Percentiles rank a stretch among this genome's conserved stretches.
phyloP scores from a whole-genome alignment of 2,888 invertebrate species.

The Drosophila phalerata region DNA sequence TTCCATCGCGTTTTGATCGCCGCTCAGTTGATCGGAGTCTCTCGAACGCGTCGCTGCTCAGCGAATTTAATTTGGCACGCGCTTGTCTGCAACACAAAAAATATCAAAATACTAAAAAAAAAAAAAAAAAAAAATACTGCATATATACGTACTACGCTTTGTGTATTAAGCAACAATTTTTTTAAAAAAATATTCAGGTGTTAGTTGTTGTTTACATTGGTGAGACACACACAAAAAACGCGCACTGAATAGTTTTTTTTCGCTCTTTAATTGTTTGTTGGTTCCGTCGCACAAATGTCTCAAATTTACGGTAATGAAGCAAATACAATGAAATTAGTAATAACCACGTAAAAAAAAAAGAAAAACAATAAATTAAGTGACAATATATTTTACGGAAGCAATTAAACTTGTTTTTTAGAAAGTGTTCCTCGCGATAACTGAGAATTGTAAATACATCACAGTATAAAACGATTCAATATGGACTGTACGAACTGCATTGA shows the following conservation, averaged over 20 bases:
- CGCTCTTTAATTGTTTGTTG: conserved; percentile 5
- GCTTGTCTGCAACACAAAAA: conserved; percentile 15
- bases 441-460: not conserved
- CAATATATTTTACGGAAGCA: conserved; percentile 26
- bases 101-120: conserved; percentile 6
- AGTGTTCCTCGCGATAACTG: conserved; percentile 16
- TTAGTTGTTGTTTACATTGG: conserved; percentile 21
- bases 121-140: conserved; percentile 10
- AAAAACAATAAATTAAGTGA: conserved; percentile 23
- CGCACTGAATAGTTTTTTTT: conserved; percentile 17
- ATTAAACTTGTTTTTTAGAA: conserved; percentile 16
- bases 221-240: conserved; percentile 19
- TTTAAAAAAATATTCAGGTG: conserved; percentile 17
- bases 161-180: conserved; percentile 21
- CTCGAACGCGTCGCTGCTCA: conserved; percentile 71
- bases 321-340: conserved; percentile 14
- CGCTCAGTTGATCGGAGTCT: conserved; percentile 81
- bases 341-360: not conserved
- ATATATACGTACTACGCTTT: conserved; percentile 11
- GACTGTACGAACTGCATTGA: too few relatives aligned
- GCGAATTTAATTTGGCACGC: conserved; percentile 45
- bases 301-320: conserved; percentile 46
- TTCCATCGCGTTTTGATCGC: conserved; percentile 57
- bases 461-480: not conserved
- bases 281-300: conserved; percentile 27